These are phyloP conservation scores for Holocentrus rufus DNA, from an alignment of 2,797 vertebrate species.

Conservation along the genomic window DNA sequence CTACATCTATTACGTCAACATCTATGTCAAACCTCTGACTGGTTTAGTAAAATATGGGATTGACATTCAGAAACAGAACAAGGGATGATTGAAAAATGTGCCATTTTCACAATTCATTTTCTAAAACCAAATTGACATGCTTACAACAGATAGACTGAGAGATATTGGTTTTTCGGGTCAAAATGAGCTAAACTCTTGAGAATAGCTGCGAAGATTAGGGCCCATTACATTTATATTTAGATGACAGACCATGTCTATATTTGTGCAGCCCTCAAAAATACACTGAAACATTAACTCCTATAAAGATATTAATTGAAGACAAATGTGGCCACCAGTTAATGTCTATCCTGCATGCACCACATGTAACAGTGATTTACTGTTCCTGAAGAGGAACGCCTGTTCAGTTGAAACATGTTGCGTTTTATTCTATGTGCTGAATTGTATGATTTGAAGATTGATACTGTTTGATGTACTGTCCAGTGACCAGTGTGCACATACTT, in stretches of 20 bases:
- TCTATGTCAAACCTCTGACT: not conserved
- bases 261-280: too few species aligned
- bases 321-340: too few species aligned
- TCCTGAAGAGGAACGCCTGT: too few species aligned
- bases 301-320: too few species aligned
- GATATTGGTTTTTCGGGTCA: not conserved
- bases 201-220: not conserved
- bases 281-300: too few species aligned
- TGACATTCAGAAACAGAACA: not conserved
- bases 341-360: too few species aligned
- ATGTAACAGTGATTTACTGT: too few species aligned
- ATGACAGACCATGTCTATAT: not conserved
- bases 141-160: not conserved
- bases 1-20: not conserved
- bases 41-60: slow-evolving; percentile 3
- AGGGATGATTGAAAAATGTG: slow-evolving; percentile 1
- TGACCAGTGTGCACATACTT: too few species aligned
- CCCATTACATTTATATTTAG: not conserved
- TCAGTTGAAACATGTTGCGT: too few species aligned
- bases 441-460: too few species aligned
- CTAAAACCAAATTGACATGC: not conserved
- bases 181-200: not conserved
- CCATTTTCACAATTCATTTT: slow-evolving; percentile 4
- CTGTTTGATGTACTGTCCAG: too few species aligned
- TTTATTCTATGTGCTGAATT: too few species aligned